Evolutionary conservation across 1,140 invertebrate species (phyloP), one percentile per base, ranked within the genome.

Genomic region (Atta colombica): DNA sequence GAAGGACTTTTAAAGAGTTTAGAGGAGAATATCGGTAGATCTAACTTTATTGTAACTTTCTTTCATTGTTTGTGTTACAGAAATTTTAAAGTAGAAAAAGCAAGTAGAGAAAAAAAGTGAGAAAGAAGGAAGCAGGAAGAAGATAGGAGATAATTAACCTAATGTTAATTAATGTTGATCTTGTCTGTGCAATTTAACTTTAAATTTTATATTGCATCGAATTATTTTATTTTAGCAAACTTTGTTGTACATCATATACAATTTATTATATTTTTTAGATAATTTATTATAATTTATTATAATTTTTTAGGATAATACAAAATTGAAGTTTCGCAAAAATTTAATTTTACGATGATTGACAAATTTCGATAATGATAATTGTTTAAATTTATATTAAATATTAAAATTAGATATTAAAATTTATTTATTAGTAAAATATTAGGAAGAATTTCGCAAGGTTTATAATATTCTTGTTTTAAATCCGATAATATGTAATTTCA

Each of bases 391-490:
- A 39, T 39, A 39, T 39, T 39, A 39, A 39, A 39, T 39, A 39
- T 39, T 39, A 39, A 39, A 39, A 39, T 39, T 39, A 39, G 35
- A 14, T 49, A 69, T 49, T 2, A 25, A 49, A 35, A 16, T 72
- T 35, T 14, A 60, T 25, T 75, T 39, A 75, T 39, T 12, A 25
- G 10, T 68, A 39, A 58, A 74, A 74, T 74, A 35, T 58, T 51
- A 0, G 14, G 14, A 16, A 21, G 12, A 0, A 8, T 75, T 75
- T 75, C 16, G 7, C 0, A 35, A 18, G 3, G n/a, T 25, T 71
- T 49, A 25, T 12, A 18, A 74, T 31, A 35, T 58, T 45, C 12
- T 14, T 60, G n/a, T 60, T 60, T 39, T 8, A 75, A 75, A 75
- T 25, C 0, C 39, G 35, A 21, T 69, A 69, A 75, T 75, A 14